phyloP scores from a whole-genome alignment of 2,888 invertebrate genomes.

The Pardosa pseudoannulata region DNA sequence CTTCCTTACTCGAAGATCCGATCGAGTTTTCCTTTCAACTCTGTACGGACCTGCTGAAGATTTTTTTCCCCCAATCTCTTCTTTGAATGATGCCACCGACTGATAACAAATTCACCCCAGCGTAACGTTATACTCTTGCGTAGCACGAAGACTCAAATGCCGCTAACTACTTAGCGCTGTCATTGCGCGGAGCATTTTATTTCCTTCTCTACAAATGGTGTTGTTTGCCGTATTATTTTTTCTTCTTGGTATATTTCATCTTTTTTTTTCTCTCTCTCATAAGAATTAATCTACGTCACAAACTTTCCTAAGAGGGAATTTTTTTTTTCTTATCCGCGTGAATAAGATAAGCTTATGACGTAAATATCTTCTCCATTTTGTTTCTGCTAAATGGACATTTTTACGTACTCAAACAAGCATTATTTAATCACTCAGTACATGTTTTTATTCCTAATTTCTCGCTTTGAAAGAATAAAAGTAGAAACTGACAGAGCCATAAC shows the following conservation, averaged over 20 bases:
- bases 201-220: not conserved
- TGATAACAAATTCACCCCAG: conserved; percentile 17
- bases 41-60: not conserved
- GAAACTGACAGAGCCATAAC: too few relatives aligned
- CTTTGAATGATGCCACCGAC: not conserved
- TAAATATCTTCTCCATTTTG: too few relatives aligned
- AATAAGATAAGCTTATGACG: too few relatives aligned
- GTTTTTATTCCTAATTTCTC: too few relatives aligned
- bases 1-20: too few relatives aligned
- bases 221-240: not conserved
- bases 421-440: too few relatives aligned
- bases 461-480: too few relatives aligned
- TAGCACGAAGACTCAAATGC: not conserved
- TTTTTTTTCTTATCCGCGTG: too few relatives aligned
- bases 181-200: not conserved
- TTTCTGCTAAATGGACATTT: too few relatives aligned
- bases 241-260: not conserved
- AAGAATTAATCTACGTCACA: conserved; percentile 1
- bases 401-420: too few relatives aligned
- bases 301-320: not conserved
- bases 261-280: not conserved
- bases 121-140: not conserved
- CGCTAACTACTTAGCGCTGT: conserved; percentile 12
- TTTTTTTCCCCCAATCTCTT: not conserved
- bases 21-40: not conserved